A percentile compares a stretch with the other conserved stretches of the same genome.
Evolutionary conservation across 2,797 vertebrate genomes (phyloP).

Genomic region (Crypturellus tataupa): DNA sequence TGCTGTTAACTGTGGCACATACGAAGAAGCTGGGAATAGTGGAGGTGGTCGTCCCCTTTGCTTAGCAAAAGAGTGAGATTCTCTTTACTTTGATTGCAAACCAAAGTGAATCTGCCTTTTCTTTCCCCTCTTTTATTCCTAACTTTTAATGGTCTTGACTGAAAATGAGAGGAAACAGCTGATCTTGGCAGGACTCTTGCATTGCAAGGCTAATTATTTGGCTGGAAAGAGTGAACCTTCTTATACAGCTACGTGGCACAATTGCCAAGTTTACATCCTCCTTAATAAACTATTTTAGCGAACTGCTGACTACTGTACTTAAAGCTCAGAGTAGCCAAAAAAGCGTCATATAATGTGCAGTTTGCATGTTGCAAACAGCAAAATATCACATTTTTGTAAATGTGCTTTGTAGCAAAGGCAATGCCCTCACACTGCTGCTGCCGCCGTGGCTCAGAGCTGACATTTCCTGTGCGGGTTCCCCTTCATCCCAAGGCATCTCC

Average conservation of each 20-base stretch:
- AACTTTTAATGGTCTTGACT: constrained; percentile 7
- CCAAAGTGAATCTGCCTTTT: background rate
- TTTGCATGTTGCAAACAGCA: rapidly evolving
- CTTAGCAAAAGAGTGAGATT: background rate
- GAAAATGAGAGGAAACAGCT: background rate
- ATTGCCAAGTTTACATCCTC: background rate
- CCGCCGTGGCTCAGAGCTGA: background rate
- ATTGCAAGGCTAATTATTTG: background rate
- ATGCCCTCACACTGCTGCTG: background rate
- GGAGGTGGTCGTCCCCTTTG: background rate
- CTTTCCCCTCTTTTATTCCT: background rate
- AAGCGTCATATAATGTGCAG: background rate
- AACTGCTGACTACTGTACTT: background rate
- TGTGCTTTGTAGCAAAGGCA: background rate
- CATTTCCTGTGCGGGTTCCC: background rate
- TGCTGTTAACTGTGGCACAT: background rate
- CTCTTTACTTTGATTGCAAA: background rate
- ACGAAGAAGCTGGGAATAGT: background rate
- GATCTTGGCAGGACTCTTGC: background rate
- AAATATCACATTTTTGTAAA: background rate
- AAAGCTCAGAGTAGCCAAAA: background rate
- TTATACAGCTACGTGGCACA: background rate
- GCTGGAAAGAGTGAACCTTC: background rate
- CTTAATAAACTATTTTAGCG: background rate
- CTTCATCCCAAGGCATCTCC: background rate